phyloP scores from a whole-genome alignment of 2,113 vertebrate species.

The Hippocampus mohnikei region DNA sequence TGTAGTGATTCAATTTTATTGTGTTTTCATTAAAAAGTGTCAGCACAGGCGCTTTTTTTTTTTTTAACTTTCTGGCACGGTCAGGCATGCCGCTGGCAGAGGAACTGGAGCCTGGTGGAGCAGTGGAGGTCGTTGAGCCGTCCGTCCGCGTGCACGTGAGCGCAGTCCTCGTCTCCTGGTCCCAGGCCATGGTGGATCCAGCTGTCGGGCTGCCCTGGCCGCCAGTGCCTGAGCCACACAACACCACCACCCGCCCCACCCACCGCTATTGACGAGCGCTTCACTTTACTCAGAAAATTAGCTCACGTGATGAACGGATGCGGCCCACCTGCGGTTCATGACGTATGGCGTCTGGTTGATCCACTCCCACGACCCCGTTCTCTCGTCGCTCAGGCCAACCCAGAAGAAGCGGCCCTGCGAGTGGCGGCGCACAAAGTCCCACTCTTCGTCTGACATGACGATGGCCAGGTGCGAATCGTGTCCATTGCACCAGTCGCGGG shows the following conservation, averaged over 20 bases:
- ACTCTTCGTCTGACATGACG: slow-evolving; percentile 30
- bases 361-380: slow-evolving; percentile 56
- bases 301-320: too few relatives aligned
- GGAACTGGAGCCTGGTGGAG: not conserved
- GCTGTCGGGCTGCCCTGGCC: slow-evolving; percentile 23
- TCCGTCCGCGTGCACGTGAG: slow-evolving; percentile 10
- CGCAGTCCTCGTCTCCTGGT: slow-evolving; percentile 14
- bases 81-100: slow-evolving; percentile 8
- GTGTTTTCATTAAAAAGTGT: not conserved
- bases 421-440: slow-evolving; percentile 12
- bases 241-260: not conserved
- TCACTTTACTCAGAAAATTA: not conserved
- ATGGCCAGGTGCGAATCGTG: slow-evolving; percentile 53
- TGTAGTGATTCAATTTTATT: not conserved
- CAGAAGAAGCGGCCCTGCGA: not conserved
- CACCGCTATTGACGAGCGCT: not conserved
- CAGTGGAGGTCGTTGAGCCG: slow-evolving; percentile 26
- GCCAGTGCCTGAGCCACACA: slow-evolving; percentile 7
- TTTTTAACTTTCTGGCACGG: not conserved
- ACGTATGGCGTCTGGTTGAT: slow-evolving; percentile 60
- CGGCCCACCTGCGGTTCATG: slow-evolving; percentile 52
- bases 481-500: slow-evolving; percentile 50
- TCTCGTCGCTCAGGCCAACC: slow-evolving; percentile 54
- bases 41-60: not conserved
- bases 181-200: slow-evolving; percentile 11